A percentile compares a stretch with the other conserved stretches of the same genome.
Evolutionary conservation across 2,113 vertebrate genomes (phyloP).

Genomic region (Crotalus helleri): DNA sequence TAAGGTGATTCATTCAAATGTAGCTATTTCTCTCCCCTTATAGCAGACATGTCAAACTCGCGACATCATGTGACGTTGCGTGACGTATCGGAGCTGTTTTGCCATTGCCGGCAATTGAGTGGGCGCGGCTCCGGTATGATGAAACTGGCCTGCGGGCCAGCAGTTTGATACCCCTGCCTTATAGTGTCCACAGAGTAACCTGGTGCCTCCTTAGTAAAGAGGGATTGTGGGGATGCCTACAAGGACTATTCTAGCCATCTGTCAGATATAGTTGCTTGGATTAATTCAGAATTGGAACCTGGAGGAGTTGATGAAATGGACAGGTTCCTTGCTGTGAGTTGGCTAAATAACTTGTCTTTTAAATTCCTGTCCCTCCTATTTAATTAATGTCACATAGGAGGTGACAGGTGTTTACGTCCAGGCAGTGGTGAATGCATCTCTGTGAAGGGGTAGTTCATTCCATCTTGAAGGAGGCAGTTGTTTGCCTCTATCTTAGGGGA

Average conservation of each 20-base stretch:
- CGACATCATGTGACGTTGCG: too few relatives aligned
- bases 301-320: background rate
- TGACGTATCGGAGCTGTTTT: too few relatives aligned
- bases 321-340: background rate
- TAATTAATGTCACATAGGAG: background rate
- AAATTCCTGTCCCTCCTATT: background rate
- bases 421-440: background rate
- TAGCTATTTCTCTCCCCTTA: background rate
- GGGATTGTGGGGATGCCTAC: background rate
- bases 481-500: background rate
- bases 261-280: background rate
- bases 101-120: too few relatives aligned
- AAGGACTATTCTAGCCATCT: background rate
- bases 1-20: background rate
- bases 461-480: background rate
- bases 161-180: background rate
- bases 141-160: too few relatives aligned
- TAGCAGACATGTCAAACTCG: too few relatives aligned
- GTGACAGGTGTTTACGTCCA: background rate
- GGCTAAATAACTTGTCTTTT: background rate
- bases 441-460: background rate
- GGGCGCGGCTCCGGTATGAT: too few relatives aligned
- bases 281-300: background rate
- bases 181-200: background rate
- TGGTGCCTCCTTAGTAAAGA: background rate